Evolutionary conservation across 2,888 invertebrate genomes (phyloP), one percentile per base, ranked within the genome.

Genomic region (Drosophila seclusa): DNA sequence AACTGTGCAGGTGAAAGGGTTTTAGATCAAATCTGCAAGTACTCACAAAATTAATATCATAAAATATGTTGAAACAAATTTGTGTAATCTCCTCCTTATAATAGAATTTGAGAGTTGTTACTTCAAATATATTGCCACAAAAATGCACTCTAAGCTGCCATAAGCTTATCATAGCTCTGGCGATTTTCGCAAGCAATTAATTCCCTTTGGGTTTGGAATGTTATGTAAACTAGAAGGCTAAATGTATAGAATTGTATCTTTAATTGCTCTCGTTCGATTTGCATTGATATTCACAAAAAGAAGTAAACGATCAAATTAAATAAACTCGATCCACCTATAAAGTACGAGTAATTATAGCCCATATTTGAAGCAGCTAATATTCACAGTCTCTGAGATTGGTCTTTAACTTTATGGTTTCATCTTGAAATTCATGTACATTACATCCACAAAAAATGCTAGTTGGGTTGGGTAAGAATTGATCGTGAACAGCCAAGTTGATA

Each of bases 1-100:
- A 58, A 58, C 45, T 58, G 36, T 45, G 36, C 11, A 29, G 11
- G 11, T 38, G 27, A 38, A 6, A 55, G 18, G 54, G 36, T 18
- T 27, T 54, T 11, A 24, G 27, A n/a, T 16, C 6, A 29, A 55
- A 1, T 29, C n/a, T n/a, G 29, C n/a, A 57, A 57, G 16, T 31
- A 57, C 31, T 40, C 40, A 29, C 10, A 29, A 57, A 40, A 40
- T 31, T 5, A 40, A 55, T 40, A n/a, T 55, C 8, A 21, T 21
- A 40, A 55, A 55, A n/a, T 29, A 29, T 40, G 16, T 27, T 4
- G 27, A 10, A 27, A 18, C 27, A 18, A 5, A 40, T 29, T 40
- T 31, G 18, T n/a, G 27, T 36, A 27, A 27, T 49, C 27, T 24
- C 1, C 6, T 8, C 8, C 16, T 2, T 16, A 8, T 16, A 16